phyloP scores from a whole-genome alignment of 2,113 vertebrate genomes.

The Nycticebus coucang region DNA sequence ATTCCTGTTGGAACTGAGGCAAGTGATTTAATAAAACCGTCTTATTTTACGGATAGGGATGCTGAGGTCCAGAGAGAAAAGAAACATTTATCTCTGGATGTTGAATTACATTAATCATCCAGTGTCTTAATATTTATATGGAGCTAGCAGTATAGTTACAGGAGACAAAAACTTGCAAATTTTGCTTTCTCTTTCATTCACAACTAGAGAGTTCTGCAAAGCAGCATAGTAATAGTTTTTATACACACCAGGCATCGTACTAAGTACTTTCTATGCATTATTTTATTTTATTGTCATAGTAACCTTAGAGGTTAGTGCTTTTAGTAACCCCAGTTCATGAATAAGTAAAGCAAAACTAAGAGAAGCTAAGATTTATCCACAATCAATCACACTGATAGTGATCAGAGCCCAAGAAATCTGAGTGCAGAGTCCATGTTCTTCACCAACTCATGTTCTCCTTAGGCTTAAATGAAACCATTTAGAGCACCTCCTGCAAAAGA shows the following conservation, averaged over 20 bases:
- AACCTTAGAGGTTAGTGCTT: constrained; percentile 32
- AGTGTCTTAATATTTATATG: not conserved
- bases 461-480: not conserved
- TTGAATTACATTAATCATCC: not conserved
- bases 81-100: not conserved
- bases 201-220: not conserved
- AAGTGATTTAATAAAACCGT: not conserved
- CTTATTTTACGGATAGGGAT: not conserved
- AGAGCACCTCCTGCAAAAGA: not conserved
- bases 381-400: not conserved
- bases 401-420: not conserved
- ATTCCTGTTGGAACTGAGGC: not conserved
- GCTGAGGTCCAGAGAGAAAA: not conserved
- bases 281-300: not conserved
- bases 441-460: not conserved
- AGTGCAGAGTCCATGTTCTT: not conserved
- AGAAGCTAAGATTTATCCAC: constrained; percentile 7
- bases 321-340: constrained; percentile 3
- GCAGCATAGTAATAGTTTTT: not conserved
- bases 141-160: not conserved
- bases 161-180: not conserved
- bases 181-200: not conserved
- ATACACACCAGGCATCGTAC: not conserved
- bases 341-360: not conserved
- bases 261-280: not conserved